Base-by-base conservation (phyloP, 2,888 invertebrate genomes). In the Timema cristinae region DNA sequence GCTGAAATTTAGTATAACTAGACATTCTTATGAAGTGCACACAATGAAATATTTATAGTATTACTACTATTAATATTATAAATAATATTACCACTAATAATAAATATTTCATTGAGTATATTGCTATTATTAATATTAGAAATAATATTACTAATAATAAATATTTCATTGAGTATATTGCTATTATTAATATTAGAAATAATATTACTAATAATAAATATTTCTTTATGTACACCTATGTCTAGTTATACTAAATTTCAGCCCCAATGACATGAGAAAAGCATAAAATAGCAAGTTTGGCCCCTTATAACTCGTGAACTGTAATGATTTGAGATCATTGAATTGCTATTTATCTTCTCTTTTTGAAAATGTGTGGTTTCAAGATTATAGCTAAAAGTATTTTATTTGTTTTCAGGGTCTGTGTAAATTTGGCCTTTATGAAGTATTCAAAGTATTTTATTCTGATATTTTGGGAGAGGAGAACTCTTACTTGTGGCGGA, bases 371-470 rank as follows among this genome's bases (percentile, higher is more conserved):
- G 32, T 32, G 32, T 32, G n/a, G n/a, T 32, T 32, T 32, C 32
- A 32, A 32, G 32, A 32, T 4, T 13, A 54, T 2, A 54, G n/a
- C n/a, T 54, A 54, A 54, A 13, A n/a, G n/a, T 54, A 13, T 10
- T 6, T 11, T 59, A 63, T 73, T 51, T 49, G 10, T 7, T 75
- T 77, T 15, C 82, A 88, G 87, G 95, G 96, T 81, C 88, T 97
- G 77, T 95, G 95, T 87, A 98, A 99, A 86, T 98, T 98, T 83
- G 98, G 98, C 77, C 90, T 98, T 75, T 98, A 98, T 84, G 98
- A 98, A 86, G 91, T 97, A 61, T 98, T 91, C 84, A 96, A 98
- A 86, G 92, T 93, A 73, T 81, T 91, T 6, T 99, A 98, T 83
- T 84, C 90, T 32, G 86, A 90, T 76, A 77, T 93, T 72, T 81